Percentiles rank a stretch among this genome's conserved stretches.
Conservation (phyloP, 2,797 vertebrate species). For the Intellagama lesueurii region DNA sequence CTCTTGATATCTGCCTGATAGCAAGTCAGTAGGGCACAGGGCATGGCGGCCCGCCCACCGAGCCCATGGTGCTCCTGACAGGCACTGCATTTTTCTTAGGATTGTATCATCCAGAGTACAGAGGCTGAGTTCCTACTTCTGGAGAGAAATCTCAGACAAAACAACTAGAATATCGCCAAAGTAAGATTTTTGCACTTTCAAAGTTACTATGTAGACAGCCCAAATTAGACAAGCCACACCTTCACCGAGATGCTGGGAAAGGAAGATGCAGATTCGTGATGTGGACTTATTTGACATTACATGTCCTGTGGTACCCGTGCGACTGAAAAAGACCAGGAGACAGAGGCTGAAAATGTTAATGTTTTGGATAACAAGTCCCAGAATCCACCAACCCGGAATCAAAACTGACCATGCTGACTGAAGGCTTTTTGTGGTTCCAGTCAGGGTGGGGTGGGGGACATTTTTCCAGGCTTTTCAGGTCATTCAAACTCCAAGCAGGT, state of each 20-base stretch:
- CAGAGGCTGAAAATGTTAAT: too few species aligned
- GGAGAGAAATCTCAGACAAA: neutral
- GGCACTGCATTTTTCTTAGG: neutral
- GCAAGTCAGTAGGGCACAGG: neutral
- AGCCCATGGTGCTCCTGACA: neutral
- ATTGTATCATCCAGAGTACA: neutral
- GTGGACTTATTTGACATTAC: neutral
- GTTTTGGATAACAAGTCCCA: too few species aligned
- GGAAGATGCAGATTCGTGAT: neutral
- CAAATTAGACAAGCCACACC: neutral
- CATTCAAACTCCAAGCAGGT: neutral
- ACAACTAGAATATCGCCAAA: neutral
- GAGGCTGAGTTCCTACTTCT: neutral
- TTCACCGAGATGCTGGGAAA: neutral
- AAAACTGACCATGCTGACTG: too few species aligned
- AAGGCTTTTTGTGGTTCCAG: too few species aligned
- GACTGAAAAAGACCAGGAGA: too few species aligned
- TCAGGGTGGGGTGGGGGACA: too few species aligned
- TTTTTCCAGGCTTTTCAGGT: too few species aligned
- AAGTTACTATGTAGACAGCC: neutral
- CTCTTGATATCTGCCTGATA: too few species aligned
- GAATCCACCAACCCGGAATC: too few species aligned
- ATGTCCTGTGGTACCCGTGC: too few species aligned
- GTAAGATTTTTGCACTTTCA: neutral
- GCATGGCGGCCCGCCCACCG: too few species aligned